Base-by-base conservation (phyloP, 2,888 invertebrate genomes). In the Pimpla rufipes region DNA sequence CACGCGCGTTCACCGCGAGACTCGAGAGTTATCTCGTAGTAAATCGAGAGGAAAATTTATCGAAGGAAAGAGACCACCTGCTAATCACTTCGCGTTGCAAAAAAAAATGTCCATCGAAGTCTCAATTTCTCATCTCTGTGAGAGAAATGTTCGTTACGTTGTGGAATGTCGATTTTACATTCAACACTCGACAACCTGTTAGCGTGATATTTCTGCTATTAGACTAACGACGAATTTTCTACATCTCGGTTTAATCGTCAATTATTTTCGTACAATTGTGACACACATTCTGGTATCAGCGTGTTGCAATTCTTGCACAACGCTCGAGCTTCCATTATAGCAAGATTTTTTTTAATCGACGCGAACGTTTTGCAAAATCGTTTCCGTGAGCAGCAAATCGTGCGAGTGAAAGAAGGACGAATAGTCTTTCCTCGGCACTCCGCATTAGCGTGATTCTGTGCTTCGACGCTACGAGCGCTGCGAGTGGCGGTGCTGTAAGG, bases 1-100 rank as follows among this genome's bases (percentile, higher is more conserved):
- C 13, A 57, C 29, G 55, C 55, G 64, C 74, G 29, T 79, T 84
- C 67, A 37, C 68, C 59, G 42, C n/a, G n/a, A 64, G 74, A 23
- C 23, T 62, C 62, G 70, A 67, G 40, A 57, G 50, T 67, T 71
- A 74, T 77, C 57, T 52, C 67, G 55, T 42, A 11, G 55, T 42
- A 11, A 7, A 68, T 77, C 68, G 47, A 71, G n/a, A n/a, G 18
- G 10, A 62, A 21, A 21, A 29, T 13, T 47, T 13, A 37, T 47
- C 21, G n/a, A 29, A 47, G 21, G 13, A 21, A 73, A 29, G 67
- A 71, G 23, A n/a, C 13, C 35, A 5, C 23, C 18, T 37, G 37
- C 42, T 7, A 11, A 47, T 55, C 11, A 74, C 64, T 64, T 37
- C 7, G 21, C 21, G n/a, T n/a, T n/a, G n/a, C n/a, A n/a, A n/a